These are phyloP conservation scores for Python bivittatus DNA, from an alignment of 2,113 vertebrate species.

Conservation along the genomic window DNA sequence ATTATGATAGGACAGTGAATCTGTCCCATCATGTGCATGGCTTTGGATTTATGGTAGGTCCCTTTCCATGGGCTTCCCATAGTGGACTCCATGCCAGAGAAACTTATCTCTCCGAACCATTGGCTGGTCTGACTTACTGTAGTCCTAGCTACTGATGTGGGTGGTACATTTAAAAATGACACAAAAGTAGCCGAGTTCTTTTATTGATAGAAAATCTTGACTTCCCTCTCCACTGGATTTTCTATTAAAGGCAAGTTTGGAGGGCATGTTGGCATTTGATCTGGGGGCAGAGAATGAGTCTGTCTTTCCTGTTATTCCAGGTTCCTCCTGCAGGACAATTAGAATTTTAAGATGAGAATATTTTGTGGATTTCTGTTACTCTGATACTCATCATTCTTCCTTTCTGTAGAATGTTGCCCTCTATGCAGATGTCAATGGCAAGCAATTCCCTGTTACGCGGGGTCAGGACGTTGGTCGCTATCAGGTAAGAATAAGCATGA, in stretches of 20 bases:
- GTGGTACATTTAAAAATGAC: constrained; percentile 8
- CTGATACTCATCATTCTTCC: background rate
- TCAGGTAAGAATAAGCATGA: constrained; percentile 74
- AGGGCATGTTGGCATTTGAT: background rate
- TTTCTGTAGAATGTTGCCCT: constrained; percentile 83
- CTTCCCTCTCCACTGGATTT: background rate
- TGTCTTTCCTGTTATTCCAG: background rate
- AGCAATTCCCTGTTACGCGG: constrained; percentile 90
- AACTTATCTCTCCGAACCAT: constrained; percentile 19
- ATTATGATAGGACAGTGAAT: background rate
- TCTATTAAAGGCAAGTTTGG: background rate
- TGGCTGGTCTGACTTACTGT: constrained; percentile 23
- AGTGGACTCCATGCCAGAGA: constrained; percentile 41
- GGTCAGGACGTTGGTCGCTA: constrained; percentile 92
- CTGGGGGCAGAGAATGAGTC: background rate
- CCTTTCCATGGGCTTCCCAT: background rate
- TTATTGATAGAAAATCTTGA: background rate
- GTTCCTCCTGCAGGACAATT: background rate
- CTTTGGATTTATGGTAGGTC: constrained; percentile 30
- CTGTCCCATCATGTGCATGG: background rate
- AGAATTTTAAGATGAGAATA: background rate
- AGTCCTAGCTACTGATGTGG: constrained; percentile 28
- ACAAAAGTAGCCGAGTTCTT: background rate
- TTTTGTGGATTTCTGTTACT: background rate
- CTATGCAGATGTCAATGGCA: constrained; percentile 89